phyloP scores from a whole-genome alignment of 2,797 vertebrate species.

The Gallirallus australis region DNA sequence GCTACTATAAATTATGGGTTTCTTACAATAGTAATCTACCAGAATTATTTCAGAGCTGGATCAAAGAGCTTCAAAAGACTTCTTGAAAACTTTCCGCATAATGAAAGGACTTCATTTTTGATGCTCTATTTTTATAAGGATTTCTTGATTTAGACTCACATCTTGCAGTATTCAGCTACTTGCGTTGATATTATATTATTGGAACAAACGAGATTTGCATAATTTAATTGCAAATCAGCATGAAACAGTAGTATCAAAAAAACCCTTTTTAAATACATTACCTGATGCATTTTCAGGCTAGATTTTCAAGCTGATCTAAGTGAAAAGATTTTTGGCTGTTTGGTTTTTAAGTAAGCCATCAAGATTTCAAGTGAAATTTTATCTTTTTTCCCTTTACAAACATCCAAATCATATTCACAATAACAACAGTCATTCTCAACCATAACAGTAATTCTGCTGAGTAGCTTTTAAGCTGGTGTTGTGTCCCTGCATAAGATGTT shows the following conservation, averaged over 20 bases:
- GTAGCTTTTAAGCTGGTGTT: neutral
- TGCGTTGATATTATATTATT: neutral
- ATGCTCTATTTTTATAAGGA: constrained; percentile 35
- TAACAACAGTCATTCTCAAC: neutral
- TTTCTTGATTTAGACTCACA: constrained; percentile 5
- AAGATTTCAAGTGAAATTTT: neutral
- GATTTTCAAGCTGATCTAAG: neutral
- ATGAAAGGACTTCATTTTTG: constrained; percentile 31
- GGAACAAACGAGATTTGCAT: neutral
- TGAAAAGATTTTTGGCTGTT: neutral
- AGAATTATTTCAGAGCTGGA: constrained; percentile 83
- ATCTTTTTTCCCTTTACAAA: neutral
- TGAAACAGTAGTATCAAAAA: neutral
- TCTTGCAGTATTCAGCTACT: neutral
- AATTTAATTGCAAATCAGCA: neutral
- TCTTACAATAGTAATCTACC: constrained; percentile 88
- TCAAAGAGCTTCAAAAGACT: constrained; percentile 86
- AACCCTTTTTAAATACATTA: neutral
- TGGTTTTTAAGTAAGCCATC: neutral
- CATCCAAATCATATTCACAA: neutral
- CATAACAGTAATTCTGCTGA: neutral
- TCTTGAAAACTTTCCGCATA: constrained; percentile 74
- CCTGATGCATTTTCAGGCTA: neutral
- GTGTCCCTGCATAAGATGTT: neutral
- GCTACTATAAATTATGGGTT: constrained; percentile 90